Evolutionary conservation across 2,888 invertebrate species (phyloP), one percentile per base, ranked within the genome.

Genomic region (Odontocolon sp.): DNA sequence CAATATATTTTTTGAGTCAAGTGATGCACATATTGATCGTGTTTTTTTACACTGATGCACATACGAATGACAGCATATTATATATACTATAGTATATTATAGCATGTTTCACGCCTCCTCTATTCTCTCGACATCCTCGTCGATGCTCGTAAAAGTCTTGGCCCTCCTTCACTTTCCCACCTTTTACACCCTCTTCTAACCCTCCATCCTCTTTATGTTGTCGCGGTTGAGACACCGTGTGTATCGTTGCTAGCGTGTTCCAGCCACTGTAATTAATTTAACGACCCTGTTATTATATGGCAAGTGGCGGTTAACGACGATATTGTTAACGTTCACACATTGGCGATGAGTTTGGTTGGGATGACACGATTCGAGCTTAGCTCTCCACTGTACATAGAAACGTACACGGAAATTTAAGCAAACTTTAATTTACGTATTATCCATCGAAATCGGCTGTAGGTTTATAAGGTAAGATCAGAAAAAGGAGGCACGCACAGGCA

Each of bases 281-380:
- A 54, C 33, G 54, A 54, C 54, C 31, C 18, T 18, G 33, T 54
- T 54, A 31, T 54, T 54, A 28, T 31, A 31, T 16, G 9, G 33
- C 54, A 31, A 31, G 31, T 31, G 33, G 31, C 33, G 54, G 28
- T 31, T 54, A 54, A 52, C 52, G 52, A 52, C 52, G 52, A 31
- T 52, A 52, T 52, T 31, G 52, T 52, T 31, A 52, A 33, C 54
- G 54, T 31, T 33, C 28, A n/a, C 54, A 54, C 54, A 31, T 54
- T 18, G 33, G 8, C 33, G 18, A 31, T 18, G 54, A 54, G 54
- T 54, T 54, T 4, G 31, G 16, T 18, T 33, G 31, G 31, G 4
- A 31, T 16, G 5, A 31, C 31, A 33, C 31, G 16, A 28, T 31
- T 31, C 33, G 18, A 54, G 33, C 16, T 54, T 31, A 16, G 8